phyloP scores from a whole-genome alignment of 2,797 vertebrate genomes.

The Poecile montanus region DNA sequence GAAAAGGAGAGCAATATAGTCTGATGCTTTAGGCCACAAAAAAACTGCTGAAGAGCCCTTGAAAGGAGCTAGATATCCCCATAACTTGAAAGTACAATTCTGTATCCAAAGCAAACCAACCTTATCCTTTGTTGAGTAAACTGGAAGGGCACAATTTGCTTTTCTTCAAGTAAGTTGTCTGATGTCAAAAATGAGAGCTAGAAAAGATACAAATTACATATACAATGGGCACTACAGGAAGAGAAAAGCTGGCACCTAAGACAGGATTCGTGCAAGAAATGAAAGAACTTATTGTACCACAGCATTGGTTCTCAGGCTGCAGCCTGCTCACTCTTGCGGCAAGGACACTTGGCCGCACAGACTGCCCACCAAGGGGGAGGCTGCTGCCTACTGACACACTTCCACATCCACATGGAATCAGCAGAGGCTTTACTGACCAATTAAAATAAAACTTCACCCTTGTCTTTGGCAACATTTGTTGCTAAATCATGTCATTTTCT shows the following conservation, averaged over 20 bases:
- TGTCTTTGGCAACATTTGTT: neutral
- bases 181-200: neutral
- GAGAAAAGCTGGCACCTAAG: neutral
- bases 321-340: neutral
- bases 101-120: neutral
- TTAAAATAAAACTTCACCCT: neutral
- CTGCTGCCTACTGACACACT: neutral
- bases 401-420: neutral
- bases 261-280: neutral
- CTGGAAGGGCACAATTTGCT: neutral
- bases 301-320: neutral
- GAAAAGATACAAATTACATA: neutral
- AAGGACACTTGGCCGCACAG: neutral
- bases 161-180: neutral
- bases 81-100: neutral
- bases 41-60: neutral
- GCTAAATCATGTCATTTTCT: neutral
- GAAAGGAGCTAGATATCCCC: neutral
- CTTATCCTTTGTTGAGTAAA: neutral
- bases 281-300: conserved; percentile 19
- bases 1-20: neutral
- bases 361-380: neutral
- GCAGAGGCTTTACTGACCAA: neutral
- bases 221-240: neutral
- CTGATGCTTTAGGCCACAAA: neutral